Evolutionary conservation across 2,113 vertebrate species (phyloP), one percentile per base, ranked within the genome.

Genomic region (Gymnorhina tibicen): DNA sequence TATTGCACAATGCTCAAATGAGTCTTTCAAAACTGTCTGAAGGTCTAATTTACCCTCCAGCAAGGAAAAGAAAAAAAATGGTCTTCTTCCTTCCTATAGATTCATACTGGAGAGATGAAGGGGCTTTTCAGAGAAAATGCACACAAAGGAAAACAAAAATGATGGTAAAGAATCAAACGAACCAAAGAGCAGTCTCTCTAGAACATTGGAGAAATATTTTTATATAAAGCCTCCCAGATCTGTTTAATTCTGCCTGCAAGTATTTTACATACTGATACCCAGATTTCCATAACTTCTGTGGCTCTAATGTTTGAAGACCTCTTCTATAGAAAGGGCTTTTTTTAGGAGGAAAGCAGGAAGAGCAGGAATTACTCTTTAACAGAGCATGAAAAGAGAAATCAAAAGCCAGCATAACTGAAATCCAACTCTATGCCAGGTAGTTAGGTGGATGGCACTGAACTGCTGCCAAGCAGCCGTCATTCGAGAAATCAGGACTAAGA

Each of bases 21-120:
- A 89, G 47, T 60, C 73, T 93, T 93, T 96, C 84, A 95, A 84
- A 87, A 82, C 44, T 75, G 89, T 93, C 94, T 95, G 93, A 92
- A 97, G 93, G 94, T 89, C 93, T 93, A 89, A 93, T 72, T 87
- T 56, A 78, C 76, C 95, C 94, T 95, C 73, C 53, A 92, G 95
- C 89, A 93, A 95, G 89, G 56, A 74, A 81, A 70, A 82, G 7
- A 53, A 87, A 93, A 59, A 95, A 93, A 93, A 75, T 1, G 4
- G n/a, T 53, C 9, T 14, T 87, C 52, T 76, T 93, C 75, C 47
- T 93, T 89, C 84, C 83, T 85, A 91, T 41, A 77, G 35, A 84
- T 77, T 85, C 26, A 47, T 70, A 30, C 41, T 47, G 27, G 81
- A 33, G 59, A 90, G 47, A 93, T 66, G 46, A 94, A 92, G 64